These are phyloP conservation scores for Oryctes rhinoceros DNA, from an alignment of 1,140 invertebrate genomes.

Conservation along the genomic window DNA sequence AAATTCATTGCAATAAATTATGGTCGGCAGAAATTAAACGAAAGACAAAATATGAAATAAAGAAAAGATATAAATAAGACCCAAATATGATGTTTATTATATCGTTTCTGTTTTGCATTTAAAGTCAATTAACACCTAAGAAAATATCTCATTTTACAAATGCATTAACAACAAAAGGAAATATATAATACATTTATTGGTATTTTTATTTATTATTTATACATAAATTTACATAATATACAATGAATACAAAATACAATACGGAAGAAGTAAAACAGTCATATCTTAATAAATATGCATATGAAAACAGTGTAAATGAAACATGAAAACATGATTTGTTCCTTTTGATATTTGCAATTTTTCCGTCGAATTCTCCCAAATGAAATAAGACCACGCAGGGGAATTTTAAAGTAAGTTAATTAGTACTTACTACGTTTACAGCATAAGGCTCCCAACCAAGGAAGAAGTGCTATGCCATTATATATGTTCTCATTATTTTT, in stretches of 20 bases:
- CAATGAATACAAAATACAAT: constrained; percentile 2
- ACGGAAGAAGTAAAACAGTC: background rate
- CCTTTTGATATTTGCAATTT: background rate
- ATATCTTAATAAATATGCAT: background rate
- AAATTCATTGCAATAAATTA: constrained; percentile 39
- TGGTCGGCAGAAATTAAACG: background rate
- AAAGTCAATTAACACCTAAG: constrained; percentile 31
- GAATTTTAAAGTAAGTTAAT: background rate
- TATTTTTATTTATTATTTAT: background rate
- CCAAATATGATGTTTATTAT: background rate
- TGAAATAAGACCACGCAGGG: background rate
- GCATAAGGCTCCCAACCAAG: background rate
- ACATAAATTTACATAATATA: constrained; percentile 32
- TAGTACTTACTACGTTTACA: constrained; percentile 2
- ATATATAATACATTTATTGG: constrained; percentile 17
- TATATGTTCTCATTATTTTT: background rate
- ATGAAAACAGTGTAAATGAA: constrained; percentile 9
- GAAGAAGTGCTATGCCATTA: background rate
- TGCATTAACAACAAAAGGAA: constrained; percentile 17
- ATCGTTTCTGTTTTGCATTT: background rate
- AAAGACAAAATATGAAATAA: constrained; percentile 12
- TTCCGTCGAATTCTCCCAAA: background rate
- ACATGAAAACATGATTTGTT: background rate
- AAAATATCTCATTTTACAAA: constrained; percentile 23
- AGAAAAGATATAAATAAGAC: background rate